Evolutionary conservation across 1,140 invertebrate species (phyloP).

Genomic region (Trigoniulus corallinus): DNA sequence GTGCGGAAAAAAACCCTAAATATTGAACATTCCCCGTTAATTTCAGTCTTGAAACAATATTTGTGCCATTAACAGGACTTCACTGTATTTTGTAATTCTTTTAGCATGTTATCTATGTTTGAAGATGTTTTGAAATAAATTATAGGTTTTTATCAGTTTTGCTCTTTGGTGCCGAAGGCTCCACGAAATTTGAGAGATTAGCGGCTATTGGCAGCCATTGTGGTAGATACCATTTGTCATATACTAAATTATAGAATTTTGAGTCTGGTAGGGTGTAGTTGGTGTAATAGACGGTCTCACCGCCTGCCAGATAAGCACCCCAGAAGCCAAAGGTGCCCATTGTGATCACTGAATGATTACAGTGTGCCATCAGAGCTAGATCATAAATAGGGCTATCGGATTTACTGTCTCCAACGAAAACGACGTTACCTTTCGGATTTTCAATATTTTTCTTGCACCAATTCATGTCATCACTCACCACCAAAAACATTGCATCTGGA

Average conservation of each 20-base stretch:
- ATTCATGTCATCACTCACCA: slow-evolving; percentile 41
- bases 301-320: slow-evolving; percentile 17
- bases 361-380: slow-evolving; percentile 20
- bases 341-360: slow-evolving; percentile 23
- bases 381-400: slow-evolving; percentile 14
- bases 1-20: too few species aligned
- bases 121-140: too few species aligned
- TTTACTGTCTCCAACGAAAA: slow-evolving; percentile 30
- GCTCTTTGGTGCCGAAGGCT: too few species aligned
- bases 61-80: too few species aligned
- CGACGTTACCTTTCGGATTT: slow-evolving; percentile 23
- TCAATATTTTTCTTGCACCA: slow-evolving; percentile 32
- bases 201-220: not conserved
- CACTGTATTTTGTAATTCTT: too few species aligned
- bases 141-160: too few species aligned
- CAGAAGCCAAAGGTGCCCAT: slow-evolving; percentile 25
- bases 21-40: too few species aligned
- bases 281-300: slow-evolving; percentile 21
- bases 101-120: too few species aligned
- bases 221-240: not conserved
- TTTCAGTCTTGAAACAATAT: too few species aligned
- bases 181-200: too few species aligned
- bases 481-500: slow-evolving; percentile 31
- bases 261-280: slow-evolving; percentile 7
- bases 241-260: not conserved